phyloP scores from a whole-genome alignment of 2,888 invertebrate species.

The Gymnosoma rotundatum region DNA sequence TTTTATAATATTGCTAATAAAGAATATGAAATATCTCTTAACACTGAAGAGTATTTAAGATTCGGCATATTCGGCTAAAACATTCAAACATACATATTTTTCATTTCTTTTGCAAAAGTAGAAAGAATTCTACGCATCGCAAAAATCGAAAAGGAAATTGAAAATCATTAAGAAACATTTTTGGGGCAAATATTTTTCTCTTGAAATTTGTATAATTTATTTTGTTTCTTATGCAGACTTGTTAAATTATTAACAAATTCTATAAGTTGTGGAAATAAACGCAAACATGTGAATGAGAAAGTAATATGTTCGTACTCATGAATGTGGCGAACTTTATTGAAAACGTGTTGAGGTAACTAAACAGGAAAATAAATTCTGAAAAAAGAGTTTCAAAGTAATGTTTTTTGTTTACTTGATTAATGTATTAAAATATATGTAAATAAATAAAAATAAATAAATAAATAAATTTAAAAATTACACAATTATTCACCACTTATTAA shows the following conservation, averaged over 20 bases:
- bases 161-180: conserved; percentile 55
- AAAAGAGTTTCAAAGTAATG: neutral
- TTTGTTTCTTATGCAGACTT: conserved; percentile 30
- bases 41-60: too few relatives aligned
- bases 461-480: conserved; percentile 18
- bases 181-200: neutral
- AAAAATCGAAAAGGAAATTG: conserved; percentile 57
- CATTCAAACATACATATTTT: too few relatives aligned
- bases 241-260: conserved; percentile 57
- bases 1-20: too few relatives aligned
- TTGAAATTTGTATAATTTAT: neutral
- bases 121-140: conserved; percentile 37
- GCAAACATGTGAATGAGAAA: conserved; percentile 3
- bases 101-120: too few relatives aligned
- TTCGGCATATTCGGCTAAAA: too few relatives aligned
- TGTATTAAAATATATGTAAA: neutral
- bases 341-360: conserved; percentile 64
- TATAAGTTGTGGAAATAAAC: conserved; percentile 22
- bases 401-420: neutral
- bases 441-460: conserved; percentile 19
- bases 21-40: too few relatives aligned
- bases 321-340: conserved; percentile 31
- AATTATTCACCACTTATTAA: conserved; percentile 30
- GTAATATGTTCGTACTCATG: conserved; percentile 20
- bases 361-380: conserved; percentile 8